Conservation (phyloP, 2,888 invertebrate species). For the Andrena minutula region DNA sequence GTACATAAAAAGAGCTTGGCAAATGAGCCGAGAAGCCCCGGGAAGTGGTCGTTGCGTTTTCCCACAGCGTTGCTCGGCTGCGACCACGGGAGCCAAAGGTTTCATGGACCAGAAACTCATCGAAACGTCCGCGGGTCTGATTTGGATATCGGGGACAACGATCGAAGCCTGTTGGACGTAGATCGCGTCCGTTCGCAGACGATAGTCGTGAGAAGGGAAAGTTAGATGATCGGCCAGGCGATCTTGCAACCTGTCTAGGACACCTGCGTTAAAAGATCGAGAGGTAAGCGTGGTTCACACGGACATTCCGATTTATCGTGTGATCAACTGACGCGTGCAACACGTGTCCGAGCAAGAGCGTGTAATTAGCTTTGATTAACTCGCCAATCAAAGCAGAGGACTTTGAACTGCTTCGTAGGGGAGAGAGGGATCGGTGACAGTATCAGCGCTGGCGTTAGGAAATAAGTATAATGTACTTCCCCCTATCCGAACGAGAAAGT, state of each 20-base stretch:
- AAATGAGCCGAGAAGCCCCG: constrained; percentile 3
- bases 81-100: background rate
- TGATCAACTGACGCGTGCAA: background rate
- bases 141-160: constrained; percentile 12
- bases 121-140: background rate
- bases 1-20: background rate
- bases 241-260: background rate
- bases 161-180: constrained; percentile 8
- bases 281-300: background rate
- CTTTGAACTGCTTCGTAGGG: background rate
- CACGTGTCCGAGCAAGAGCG: background rate
- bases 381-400: no score
- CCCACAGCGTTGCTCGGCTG: background rate
- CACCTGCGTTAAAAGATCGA: constrained; percentile 14
- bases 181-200: background rate
- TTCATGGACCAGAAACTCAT: constrained; percentile 30
- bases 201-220: constrained; percentile 59
- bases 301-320: constrained; percentile 3
- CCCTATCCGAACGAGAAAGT: no score
- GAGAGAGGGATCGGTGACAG: no score
- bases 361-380: background rate
- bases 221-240: constrained; percentile 33
- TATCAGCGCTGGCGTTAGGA: no score
- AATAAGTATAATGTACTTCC: no score
- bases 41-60: constrained; percentile 2